Percentiles rank a stretch among this genome's conserved stretches.
phyloP scores from a whole-genome alignment of 2,797 vertebrate genomes.

The Xerus rutilus region DNA sequence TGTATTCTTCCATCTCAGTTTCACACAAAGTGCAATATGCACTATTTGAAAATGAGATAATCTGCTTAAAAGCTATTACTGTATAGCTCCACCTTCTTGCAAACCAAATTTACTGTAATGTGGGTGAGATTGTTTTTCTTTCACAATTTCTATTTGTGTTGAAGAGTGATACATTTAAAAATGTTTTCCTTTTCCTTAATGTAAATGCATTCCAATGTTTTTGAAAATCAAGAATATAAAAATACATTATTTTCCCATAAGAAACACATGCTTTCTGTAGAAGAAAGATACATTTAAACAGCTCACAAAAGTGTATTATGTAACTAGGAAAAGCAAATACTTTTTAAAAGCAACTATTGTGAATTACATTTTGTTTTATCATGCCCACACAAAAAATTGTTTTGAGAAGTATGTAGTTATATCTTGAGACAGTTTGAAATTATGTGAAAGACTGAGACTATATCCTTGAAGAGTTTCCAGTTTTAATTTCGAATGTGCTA shows the following conservation, averaged over 20 bases:
- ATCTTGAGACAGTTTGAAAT: slow-evolving; percentile 24
- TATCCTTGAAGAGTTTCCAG: slow-evolving; percentile 3
- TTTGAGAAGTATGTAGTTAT: not conserved
- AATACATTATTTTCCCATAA: not conserved
- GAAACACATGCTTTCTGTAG: not conserved
- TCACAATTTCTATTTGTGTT: slow-evolving; percentile 61
- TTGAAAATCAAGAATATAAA: slow-evolving; percentile 62
- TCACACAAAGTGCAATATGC: slow-evolving; percentile 60
- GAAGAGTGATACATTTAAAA: slow-evolving; percentile 54
- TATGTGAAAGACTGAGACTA: slow-evolving; percentile 5
- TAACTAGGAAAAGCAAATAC: not conserved
- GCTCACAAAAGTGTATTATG: not conserved
- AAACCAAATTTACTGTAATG: slow-evolving; percentile 70
- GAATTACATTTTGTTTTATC: slow-evolving; percentile 44
- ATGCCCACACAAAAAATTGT: not conserved
- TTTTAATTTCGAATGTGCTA: slow-evolving; percentile 53
- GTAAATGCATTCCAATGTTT: slow-evolving; percentile 57
- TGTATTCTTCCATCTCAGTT: slow-evolving; percentile 46
- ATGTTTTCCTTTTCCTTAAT: slow-evolving; percentile 43
- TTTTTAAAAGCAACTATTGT: slow-evolving; percentile 39
- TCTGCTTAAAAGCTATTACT: slow-evolving; percentile 73
- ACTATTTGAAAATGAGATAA: slow-evolving; percentile 73
- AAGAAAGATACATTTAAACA: slow-evolving; percentile 51
- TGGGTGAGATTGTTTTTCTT: slow-evolving; percentile 62
- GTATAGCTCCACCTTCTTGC: slow-evolving; percentile 51